Base-by-base conservation (phyloP, 92 coral and sea anemone species). In the Paramuricea clavata region DNA sequence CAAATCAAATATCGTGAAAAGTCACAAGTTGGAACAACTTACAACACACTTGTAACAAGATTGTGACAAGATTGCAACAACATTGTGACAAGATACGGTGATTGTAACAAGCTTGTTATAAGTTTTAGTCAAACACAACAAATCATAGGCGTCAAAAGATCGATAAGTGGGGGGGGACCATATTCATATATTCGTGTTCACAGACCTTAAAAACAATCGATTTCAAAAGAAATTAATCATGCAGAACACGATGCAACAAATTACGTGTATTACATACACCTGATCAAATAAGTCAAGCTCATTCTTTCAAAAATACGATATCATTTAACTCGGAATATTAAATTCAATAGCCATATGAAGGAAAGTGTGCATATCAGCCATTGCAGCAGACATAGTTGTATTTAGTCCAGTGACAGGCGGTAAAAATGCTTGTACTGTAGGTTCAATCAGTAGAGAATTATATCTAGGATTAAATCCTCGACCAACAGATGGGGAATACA, bases 391-490 rank as follows among this genome's bases (percentile, higher is more conserved):
- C 19, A 33, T 33, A 49, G 73, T 21, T 25, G 32, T 17, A 12
- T 64, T 44, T 39, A 56, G 70, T 39, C 84, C 84, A 17, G 84
- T 79, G 5, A 79, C 33, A 2, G 35, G 88, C 19, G 92, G 92
- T 28, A 88, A 49, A 49, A 61, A 81, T 44, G 92, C 72, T 43
- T 39, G 62, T 6, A 83, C 80, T 8, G 81, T 81, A 0, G 92
- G 92, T 28, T 88, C 78, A 23, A 88, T 67, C 68, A 88, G 88
- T 54, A 83, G 36, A 39, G 88, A 88, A 75, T 88, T 88, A 28
- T 64, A 88, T 36, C 92, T 81, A 34, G 92, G 92, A 39, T 88
- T 88, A 32, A 88, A 88, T 11, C 92, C 92, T 39, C 82, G 61
- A 23, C 88, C 92, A 22, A 54, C 76, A 2, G 79, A 41, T 3